Base-by-base conservation (phyloP, 2,888 invertebrate genomes). In the Dryobota labecula region DNA sequence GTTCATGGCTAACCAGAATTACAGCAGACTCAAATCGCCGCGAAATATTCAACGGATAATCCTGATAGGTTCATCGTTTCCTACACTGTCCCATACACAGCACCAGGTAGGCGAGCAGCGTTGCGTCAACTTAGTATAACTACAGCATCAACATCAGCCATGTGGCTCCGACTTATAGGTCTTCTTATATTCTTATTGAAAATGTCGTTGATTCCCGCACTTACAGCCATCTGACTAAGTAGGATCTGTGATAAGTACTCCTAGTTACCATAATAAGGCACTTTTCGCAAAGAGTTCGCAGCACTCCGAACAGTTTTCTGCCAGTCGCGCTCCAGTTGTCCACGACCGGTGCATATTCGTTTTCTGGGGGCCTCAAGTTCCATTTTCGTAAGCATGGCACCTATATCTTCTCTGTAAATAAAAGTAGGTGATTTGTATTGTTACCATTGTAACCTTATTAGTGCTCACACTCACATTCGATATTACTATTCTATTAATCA, bases 201-300 rank as follows among this genome's bases (percentile, higher is more conserved):
- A 2, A 33, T 41, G 2, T 33, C 36, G 9, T 38, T 57, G 15
- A 33, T 18, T 15, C 7, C 18, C n/a, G 24, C 24, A n/a, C 15
- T 8, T 9, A 15, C 13, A 61, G 24, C 13, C n/a, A 41, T 20
- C n/a, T 15, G 27, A 63, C 5, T 15, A 41, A 33, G 43, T 68
- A 20, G 15, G 6, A 38, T 54, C 27, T 33, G 18, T 47, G 38
- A 6, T 18, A 18, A 36, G n/a, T 13, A 36, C n/a, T 53, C 11
- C 20, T 49, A 47, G 2, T 82, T 87, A 95, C 96, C 94, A 80
- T 92, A 93, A 78, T 94, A 92, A 1, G 95, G 94, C 2, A 95
- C 91, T 80, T 87, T 90, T 15, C 91, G 88, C 51, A 96, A 78
- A 4, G 93, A 84, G 36, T 80, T 86, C 4, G 90, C 88, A 0